Base-by-base conservation (phyloP, 2,888 invertebrate species). In the Athripsodes cinereus region DNA sequence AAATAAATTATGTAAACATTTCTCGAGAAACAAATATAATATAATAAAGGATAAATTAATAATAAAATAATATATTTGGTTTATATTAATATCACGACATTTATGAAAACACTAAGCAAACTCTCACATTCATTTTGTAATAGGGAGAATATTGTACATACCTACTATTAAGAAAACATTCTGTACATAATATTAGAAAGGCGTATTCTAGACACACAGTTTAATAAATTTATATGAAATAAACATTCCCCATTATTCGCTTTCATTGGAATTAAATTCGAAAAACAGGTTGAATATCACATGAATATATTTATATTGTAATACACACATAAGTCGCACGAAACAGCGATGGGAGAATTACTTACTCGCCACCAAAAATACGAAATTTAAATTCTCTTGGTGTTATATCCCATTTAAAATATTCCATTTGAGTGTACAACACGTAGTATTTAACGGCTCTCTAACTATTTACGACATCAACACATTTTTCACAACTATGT, bases 391-490 rank as follows among this genome's bases (percentile, higher is more conserved):
- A 40, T 40, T 40, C 40, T 16, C 40, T 13, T 40, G 8, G 13
- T 40, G 40, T 40, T 40, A 13, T 3, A 13, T 40, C 2, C 16
- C 13, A 40, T 40, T 40, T 40, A n/a, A 40, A 40, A 40, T 40
- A 40, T 13, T 40, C 40, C 40, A 31, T 31, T 31, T 31, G 31
- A 11, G 31, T 31, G 31, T 8, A 31, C 13, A 40, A 40, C 40
- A 40, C 40, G 40, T 40, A 40, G n/a, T 40, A 40, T 13, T 40
- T 40, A 40, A 40, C 40, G 40, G 40, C 40, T 40, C 40, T 40
- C 40, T 13, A 40, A 40, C 40, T 40, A 40, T 40, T 40, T 40
- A 40, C 40, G 40, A 40, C 40, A 16, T 40, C 40, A 40, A 40
- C 40, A 40, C 40, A 40, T 40, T 40, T 40, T 40, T 40, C 40